Conservation (phyloP, 2,888 invertebrate genomes). For the Electrophaes corylata region DNA sequence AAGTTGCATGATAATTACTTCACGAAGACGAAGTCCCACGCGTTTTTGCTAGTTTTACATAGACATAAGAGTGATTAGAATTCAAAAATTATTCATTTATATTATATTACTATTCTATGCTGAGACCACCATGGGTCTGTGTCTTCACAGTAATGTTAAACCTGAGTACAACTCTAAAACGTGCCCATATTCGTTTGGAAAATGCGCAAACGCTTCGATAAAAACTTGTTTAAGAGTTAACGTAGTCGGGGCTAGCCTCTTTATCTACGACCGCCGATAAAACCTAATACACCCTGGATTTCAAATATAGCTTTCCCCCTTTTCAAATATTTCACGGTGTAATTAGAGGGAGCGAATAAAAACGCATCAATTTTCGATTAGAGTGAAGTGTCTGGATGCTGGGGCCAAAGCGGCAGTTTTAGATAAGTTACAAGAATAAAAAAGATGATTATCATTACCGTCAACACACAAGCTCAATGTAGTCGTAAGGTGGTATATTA, state of each 20-base stretch:
- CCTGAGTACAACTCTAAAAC: too few relatives aligned
- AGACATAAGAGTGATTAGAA: too few relatives aligned
- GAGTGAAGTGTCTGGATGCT: conserved; percentile 41
- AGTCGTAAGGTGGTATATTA: too few relatives aligned
- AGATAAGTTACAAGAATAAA: neutral
- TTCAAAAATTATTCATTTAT: too few relatives aligned
- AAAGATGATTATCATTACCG: neutral
- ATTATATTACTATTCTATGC: too few relatives aligned
- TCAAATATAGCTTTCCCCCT: conserved; percentile 27
- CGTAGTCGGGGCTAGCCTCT: conserved; percentile 48
- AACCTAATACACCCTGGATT: conserved; percentile 49
- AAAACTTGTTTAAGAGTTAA: conserved; percentile 1
- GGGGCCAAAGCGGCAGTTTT: conserved; percentile 1
- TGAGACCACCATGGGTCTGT: too few relatives aligned
- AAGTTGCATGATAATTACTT: too few relatives aligned
- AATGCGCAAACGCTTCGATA: neutral
- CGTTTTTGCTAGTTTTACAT: too few relatives aligned
- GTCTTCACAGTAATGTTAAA: too few relatives aligned
- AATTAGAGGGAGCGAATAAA: conserved; percentile 60
- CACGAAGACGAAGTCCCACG: too few relatives aligned
- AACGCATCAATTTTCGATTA: conserved; percentile 66
- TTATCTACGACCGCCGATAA: conserved; percentile 55
- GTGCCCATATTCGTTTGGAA: too few relatives aligned
- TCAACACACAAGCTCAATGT: too few relatives aligned
- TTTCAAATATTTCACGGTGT: conserved; percentile 41